These are phyloP conservation scores for Amiota mariae DNA, from an alignment of 2,888 invertebrate species.

Conservation along the genomic window DNA sequence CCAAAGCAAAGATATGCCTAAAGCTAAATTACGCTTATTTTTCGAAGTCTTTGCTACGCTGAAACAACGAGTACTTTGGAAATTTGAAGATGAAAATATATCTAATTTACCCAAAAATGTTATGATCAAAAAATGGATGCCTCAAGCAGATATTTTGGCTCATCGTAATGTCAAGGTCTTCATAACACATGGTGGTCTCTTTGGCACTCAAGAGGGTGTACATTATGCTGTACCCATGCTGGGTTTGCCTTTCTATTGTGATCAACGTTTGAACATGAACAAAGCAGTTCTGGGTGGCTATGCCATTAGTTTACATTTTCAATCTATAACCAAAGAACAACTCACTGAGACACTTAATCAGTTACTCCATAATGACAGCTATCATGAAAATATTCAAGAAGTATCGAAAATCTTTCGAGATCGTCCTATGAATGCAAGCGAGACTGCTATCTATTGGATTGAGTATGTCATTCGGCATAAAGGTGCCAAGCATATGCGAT, in stretches of 20 bases:
- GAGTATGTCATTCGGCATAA: slow-evolving; percentile 71
- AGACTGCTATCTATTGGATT: slow-evolving; percentile 71
- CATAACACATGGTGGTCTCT: slow-evolving; percentile 74
- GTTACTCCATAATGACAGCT: slow-evolving; percentile 71
- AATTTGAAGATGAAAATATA: slow-evolving; percentile 73
- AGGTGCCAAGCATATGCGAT: slow-evolving; percentile 68
- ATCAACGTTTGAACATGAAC: slow-evolving; percentile 72
- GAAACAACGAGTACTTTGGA: slow-evolving; percentile 74
- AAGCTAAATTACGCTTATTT: slow-evolving; percentile 69
- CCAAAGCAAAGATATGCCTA: slow-evolving; percentile 72
- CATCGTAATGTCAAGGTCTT: slow-evolving; percentile 74
- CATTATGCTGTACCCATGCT: slow-evolving; percentile 73
- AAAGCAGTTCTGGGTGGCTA: slow-evolving; percentile 69
- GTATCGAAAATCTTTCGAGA: slow-evolving; percentile 69
- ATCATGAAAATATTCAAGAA: slow-evolving; percentile 65
- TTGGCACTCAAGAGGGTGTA: slow-evolving; percentile 74
- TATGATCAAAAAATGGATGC: slow-evolving; percentile 75
- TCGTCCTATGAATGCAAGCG: slow-evolving; percentile 64
- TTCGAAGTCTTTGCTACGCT: slow-evolving; percentile 72
- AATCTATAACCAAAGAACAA: slow-evolving; percentile 62
- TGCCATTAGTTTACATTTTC: slow-evolving; percentile 69
- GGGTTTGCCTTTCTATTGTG: slow-evolving; percentile 74
- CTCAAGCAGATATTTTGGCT: slow-evolving; percentile 75
- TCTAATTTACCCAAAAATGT: slow-evolving; percentile 72
- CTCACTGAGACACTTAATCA: slow-evolving; percentile 65